Conservation (phyloP, 1,140 invertebrate species). For the Helicoverpa armigera region DNA sequence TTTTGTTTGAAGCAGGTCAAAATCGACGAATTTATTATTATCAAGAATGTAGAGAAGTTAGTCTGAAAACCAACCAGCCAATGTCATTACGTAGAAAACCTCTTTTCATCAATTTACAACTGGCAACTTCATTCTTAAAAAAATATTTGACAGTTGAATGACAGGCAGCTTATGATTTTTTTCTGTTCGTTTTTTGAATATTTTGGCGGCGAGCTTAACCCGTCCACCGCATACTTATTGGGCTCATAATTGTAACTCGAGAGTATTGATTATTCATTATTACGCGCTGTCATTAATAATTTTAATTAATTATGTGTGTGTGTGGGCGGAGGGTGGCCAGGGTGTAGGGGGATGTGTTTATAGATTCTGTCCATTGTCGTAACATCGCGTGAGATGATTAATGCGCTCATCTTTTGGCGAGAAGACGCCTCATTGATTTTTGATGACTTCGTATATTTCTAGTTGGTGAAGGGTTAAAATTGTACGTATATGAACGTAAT, state of each 20-base stretch:
- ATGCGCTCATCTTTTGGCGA: slow-evolving; percentile 49
- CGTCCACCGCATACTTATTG: slow-evolving; percentile 22
- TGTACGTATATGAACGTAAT: slow-evolving; percentile 8
- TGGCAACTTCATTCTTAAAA: slow-evolving; percentile 2
- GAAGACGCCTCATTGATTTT: slow-evolving; percentile 51
- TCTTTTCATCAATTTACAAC: slow-evolving; percentile 20
- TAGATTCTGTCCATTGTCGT: slow-evolving; percentile 51
- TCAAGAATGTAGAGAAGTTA: not conserved
- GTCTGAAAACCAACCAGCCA: not conserved
- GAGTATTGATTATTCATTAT: slow-evolving; percentile 51
- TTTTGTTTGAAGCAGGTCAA: too few relatives aligned
- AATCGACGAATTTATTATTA: too few relatives aligned
- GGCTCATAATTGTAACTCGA: slow-evolving; percentile 48
- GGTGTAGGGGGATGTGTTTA: slow-evolving; percentile 38
- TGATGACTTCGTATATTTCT: slow-evolving; percentile 51
- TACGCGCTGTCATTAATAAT: slow-evolving; percentile 52
- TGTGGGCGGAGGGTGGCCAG: slow-evolving; percentile 35
- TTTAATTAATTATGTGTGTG: slow-evolving; percentile 52
- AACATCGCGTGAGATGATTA: slow-evolving; percentile 46
- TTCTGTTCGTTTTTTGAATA: slow-evolving; percentile 14
- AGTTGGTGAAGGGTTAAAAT: slow-evolving; percentile 37
- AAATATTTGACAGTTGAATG: slow-evolving; percentile 33
- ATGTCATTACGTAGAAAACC: not conserved
- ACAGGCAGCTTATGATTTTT: slow-evolving; percentile 8
- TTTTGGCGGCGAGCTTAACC: slow-evolving; percentile 22